Base-by-base conservation (phyloP, 2,113 vertebrate species). In the Trogon surrucura region DNA sequence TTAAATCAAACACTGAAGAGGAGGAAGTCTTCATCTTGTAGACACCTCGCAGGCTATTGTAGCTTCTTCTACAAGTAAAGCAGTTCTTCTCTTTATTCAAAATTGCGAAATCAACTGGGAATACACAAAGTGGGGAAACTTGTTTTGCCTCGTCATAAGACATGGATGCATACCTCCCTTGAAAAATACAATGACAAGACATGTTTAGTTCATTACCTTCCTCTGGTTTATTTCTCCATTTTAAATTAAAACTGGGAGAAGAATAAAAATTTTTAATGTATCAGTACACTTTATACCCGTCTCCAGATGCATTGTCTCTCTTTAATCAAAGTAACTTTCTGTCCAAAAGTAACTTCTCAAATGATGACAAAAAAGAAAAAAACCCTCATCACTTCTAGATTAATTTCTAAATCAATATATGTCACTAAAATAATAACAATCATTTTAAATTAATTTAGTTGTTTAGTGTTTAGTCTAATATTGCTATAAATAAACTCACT, bases 81-180 rank as follows among this genome's bases (percentile, higher is more conserved):
- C 53, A 47, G 56, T 81, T 88, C 8, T 57, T 74, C 19, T 82
- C 48, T 91, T 94, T 83, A 74, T 92, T 89, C 69, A 84, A 34
- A 95, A 81, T 93, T 93, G 65, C 0, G 0, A 91, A 96, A 97
- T 95, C 61, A 89, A 2, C 77, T 88, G 89, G 69, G 73, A 93
- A 50, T 50, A 81, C 25, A 75, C 78, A 53, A 94, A 95, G 73
- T 57, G 17, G 83, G 65, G 18, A 81, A 96, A 95, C 89, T 67
- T 87, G 89, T 93, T 95, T 93, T 91, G 73, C 77, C 56, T 96
- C 67, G 16, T 91, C 82, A 1, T 71, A 62, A 87, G 48, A 53
- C 56, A 16, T 65, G n/a, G 30, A 19, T 77, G 27, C 23, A 3
- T 74, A 44, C 34, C 45, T 93, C 44, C 26, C 32, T 81, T 89